Percentiles rank a stretch among this genome's conserved stretches.
Evolutionary conservation across 1,140 invertebrate species (phyloP).

Genomic region (Zaprionus ghesquierei): DNA sequence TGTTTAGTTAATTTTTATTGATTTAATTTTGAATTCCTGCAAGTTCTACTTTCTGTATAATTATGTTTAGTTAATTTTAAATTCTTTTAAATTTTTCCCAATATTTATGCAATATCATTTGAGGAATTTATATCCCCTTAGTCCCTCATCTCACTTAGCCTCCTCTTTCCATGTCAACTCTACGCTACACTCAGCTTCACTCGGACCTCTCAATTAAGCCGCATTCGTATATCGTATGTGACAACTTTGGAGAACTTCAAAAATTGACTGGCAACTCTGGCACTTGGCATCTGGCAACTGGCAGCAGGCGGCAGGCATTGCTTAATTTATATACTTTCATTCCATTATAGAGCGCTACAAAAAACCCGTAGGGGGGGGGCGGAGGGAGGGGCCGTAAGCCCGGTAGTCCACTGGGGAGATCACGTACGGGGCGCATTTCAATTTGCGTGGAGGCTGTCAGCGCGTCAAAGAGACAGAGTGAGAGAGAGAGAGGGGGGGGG

Average conservation of each 20-base stretch:
- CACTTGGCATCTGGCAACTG: slow-evolving; percentile 11
- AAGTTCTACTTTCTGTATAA: no score
- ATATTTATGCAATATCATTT: no score
- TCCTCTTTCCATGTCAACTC: no score
- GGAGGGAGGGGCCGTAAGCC: background rate
- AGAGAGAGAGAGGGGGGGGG: background rate
- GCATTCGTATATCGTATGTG: slow-evolving; percentile 18
- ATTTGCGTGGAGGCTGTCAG: slow-evolving; percentile 41
- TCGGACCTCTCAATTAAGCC: slow-evolving; percentile 28
- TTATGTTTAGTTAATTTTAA: no score
- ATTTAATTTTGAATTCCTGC: no score
- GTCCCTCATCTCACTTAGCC: no score
- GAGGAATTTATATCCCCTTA: no score
- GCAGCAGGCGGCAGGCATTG: slow-evolving; percentile 18
- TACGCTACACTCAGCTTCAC: background rate
- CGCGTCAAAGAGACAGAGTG: background rate
- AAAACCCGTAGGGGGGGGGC: background rate
- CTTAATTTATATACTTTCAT: slow-evolving; percentile 47
- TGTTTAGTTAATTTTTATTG: no score
- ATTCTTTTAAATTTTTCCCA: no score
- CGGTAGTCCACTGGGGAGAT: slow-evolving; percentile 8
- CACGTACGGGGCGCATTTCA: slow-evolving; percentile 51
- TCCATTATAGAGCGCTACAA: slow-evolving; percentile 29
- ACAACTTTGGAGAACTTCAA: slow-evolving; percentile 24
- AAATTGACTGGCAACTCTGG: slow-evolving; percentile 34